These are phyloP conservation scores for Agraylea sexmaculata DNA, from an alignment of 1,140 invertebrate species.

Conservation along the genomic window DNA sequence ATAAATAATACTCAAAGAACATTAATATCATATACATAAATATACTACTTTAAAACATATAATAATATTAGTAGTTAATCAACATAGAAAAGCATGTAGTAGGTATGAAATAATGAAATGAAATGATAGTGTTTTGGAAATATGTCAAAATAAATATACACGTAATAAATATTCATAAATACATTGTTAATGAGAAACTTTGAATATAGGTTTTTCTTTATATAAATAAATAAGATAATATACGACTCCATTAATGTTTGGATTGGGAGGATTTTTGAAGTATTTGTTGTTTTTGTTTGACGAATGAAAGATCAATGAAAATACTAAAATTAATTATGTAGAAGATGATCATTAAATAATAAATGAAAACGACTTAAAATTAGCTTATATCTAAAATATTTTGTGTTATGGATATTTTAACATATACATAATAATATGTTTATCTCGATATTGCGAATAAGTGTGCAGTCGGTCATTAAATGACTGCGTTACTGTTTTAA, in stretches of 20 bases:
- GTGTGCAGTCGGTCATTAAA: too few species aligned
- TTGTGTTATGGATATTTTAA: constrained; percentile 1
- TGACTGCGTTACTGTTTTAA: too few species aligned
- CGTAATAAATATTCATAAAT: not conserved
- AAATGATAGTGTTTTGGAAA: not conserved
- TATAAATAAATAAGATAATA: constrained; percentile 1
- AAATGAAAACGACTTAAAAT: constrained; percentile 1
- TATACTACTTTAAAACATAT: constrained; percentile 2
- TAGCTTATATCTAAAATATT: constrained; percentile 1
- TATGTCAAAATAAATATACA: not conserved
- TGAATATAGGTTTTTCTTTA: too few species aligned
- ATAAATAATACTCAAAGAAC: constrained; percentile 2
- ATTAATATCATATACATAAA: constrained; percentile 6
- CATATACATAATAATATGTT: constrained; percentile 5
- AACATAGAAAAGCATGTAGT: constrained; percentile 1
- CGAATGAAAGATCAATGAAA: constrained; percentile 65
- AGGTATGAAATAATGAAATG: not conserved
- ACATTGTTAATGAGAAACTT: too few species aligned
- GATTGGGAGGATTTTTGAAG: constrained; percentile 30
- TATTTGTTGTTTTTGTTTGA: constrained; percentile 64
- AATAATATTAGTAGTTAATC: constrained; percentile 2
- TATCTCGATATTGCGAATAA: too few species aligned
- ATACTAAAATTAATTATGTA: constrained; percentile 52
- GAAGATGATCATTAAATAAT: constrained; percentile 29
- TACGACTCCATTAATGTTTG: constrained; percentile 10